Evolutionary conservation across 2,888 invertebrate genomes (phyloP).

Genomic region (Minunthozetes semirufus): DNA sequence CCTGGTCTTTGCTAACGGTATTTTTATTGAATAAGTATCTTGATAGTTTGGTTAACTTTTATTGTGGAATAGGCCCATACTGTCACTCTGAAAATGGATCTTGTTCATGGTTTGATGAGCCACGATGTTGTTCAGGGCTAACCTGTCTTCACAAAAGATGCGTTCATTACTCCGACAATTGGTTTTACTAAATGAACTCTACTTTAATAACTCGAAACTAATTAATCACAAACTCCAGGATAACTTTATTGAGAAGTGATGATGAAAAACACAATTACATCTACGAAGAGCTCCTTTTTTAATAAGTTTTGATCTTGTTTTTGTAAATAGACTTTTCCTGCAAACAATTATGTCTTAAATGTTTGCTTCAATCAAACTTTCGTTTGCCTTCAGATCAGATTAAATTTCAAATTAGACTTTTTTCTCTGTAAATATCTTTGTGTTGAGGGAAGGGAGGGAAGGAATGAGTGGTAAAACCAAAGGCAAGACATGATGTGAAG

Average conservation of each 20-base stretch:
- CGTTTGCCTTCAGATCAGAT: not conserved
- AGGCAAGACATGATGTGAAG: no score
- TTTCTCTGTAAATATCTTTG: constrained; percentile 2
- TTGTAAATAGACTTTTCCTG: no score
- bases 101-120: constrained; percentile 1
- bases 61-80: not conserved
- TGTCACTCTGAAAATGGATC: not conserved
- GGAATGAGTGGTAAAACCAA: not conserved
- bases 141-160: not conserved
- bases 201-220: no score
- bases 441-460: not conserved
- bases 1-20: no score
- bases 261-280: no score
- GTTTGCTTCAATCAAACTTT: not conserved
- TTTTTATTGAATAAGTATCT: not conserved
- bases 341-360: not conserved
- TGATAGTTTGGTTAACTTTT: not conserved
- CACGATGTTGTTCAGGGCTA: not conserved
- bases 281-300: no score
- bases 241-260: no score
- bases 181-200: not conserved
- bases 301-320: no score
- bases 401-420: constrained; percentile 1
- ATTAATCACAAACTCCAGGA: no score
- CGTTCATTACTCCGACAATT: not conserved